A percentile compares a stretch with the other conserved stretches of the same genome.
Conservation (phyloP, 2,797 vertebrate species). For the Manis javanica region DNA sequence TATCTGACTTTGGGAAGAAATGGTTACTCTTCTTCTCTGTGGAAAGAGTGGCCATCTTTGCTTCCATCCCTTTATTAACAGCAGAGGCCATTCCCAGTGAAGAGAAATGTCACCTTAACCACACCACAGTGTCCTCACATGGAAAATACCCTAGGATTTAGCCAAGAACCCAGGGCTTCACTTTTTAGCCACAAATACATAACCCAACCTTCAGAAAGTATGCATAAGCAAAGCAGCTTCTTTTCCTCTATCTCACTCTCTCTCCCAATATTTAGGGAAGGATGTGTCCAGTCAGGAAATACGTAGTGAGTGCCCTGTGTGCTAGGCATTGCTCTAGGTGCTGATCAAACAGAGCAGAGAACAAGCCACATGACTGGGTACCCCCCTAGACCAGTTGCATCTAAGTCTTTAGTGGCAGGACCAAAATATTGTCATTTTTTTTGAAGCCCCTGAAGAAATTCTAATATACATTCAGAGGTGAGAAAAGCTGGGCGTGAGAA, state of each 20-base stretch:
- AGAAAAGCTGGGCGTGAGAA: neutral
- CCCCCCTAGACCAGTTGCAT: too few relatives aligned
- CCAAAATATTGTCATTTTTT: neutral
- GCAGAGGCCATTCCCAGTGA: neutral
- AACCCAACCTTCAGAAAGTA: neutral
- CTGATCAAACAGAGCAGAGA: neutral
- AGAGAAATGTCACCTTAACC: neutral
- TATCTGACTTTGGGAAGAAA: neutral
- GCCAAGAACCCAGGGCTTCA: neutral
- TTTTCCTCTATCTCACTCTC: neutral
- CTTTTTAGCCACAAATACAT: neutral
- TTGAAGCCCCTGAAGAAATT: neutral
- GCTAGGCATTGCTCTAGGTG: neutral
- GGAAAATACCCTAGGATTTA: neutral
- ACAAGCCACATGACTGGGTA: neutral
- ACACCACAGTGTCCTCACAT: accelerated
- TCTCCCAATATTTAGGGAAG: neutral
- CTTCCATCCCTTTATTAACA: neutral
- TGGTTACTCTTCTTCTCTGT: neutral
- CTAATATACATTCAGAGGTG: neutral
- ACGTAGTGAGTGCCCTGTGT: neutral
- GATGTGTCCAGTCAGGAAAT: neutral
- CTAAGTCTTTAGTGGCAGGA: neutral
- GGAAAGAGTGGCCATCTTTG: neutral
- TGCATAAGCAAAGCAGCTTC: neutral